Percentiles rank a stretch among this genome's conserved stretches.
These are phyloP conservation scores for Lydus trimaculatus DNA, from an alignment of 2,888 invertebrate genomes.

Conservation along the genomic window DNA sequence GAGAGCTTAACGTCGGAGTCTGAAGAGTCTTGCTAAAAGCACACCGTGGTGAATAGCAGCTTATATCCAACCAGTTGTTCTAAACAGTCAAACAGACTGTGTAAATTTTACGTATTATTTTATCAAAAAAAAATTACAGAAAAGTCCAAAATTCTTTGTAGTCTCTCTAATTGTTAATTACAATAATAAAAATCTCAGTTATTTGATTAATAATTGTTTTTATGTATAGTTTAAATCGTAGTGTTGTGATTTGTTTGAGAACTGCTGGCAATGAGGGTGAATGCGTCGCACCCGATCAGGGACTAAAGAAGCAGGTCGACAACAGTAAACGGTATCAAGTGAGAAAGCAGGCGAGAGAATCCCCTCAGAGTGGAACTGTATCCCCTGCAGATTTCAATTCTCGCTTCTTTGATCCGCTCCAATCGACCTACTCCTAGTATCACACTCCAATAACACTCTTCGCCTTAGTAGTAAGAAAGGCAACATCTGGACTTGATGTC, in stretches of 20 bases:
- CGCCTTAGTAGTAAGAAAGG: slow-evolving; percentile 44
- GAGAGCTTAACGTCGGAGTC: slow-evolving; percentile 46
- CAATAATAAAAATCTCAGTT: background rate
- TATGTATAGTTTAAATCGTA: background rate
- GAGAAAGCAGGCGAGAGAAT: slow-evolving; percentile 30
- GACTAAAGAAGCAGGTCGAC: slow-evolving; percentile 25
- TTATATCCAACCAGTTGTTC: slow-evolving; percentile 32
- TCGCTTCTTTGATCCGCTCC: slow-evolving; percentile 55
- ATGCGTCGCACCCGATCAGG: slow-evolving; percentile 26
- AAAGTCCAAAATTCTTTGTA: background rate
- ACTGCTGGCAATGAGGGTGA: slow-evolving; percentile 29
- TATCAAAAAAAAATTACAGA: background rate
- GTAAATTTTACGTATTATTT: background rate
- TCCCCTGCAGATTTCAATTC: slow-evolving; percentile 58
- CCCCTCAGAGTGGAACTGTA: slow-evolving; percentile 37
- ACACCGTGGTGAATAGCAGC: slow-evolving; percentile 32
- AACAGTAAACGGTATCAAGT: slow-evolving; percentile 30
- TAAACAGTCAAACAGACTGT: slow-evolving; percentile 18
- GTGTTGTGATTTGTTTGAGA: slow-evolving; percentile 13
- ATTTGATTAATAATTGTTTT: background rate
- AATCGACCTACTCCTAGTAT: slow-evolving; percentile 51
- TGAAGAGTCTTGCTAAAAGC: slow-evolving; percentile 44
- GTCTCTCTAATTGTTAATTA: background rate
- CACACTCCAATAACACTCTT: slow-evolving; percentile 49
- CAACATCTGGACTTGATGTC: slow-evolving; percentile 56